These are phyloP conservation scores for Colletes collaris DNA, from an alignment of 2,888 invertebrate genomes.

Conservation along the genomic window DNA sequence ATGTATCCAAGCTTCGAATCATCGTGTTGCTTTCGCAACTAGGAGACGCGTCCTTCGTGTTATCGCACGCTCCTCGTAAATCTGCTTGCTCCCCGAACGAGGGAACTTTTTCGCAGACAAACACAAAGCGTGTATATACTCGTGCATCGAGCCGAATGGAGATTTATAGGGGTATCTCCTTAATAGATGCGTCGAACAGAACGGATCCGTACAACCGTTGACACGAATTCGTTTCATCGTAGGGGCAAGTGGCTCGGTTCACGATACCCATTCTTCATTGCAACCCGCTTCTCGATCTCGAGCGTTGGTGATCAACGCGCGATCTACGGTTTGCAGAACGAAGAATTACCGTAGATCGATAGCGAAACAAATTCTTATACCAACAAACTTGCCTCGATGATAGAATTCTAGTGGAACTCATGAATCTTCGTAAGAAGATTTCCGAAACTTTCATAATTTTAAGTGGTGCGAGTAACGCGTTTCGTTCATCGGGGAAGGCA, in stretches of 20 bases:
- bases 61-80: constrained; percentile 39
- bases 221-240: too few species aligned
- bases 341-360: too few species aligned
- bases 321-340: too few species aligned
- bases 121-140: neutral
- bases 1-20: neutral
- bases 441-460: neutral
- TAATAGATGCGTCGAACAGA: neutral
- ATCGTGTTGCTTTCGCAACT: neutral
- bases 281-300: too few species aligned
- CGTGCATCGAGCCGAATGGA: neutral
- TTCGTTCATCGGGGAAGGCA: neutral
- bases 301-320: too few species aligned
- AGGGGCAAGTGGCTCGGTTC: too few species aligned
- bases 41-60: neutral
- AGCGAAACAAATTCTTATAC: too few species aligned
- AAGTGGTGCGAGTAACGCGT: neutral
- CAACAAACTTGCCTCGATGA: too few species aligned
- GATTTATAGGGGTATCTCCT: constrained; percentile 21
- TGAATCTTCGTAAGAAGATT: too few species aligned
- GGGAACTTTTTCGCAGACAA: constrained; percentile 10
- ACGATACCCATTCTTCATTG: too few species aligned
- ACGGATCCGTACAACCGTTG: neutral
- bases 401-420: too few species aligned
- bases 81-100: constrained; percentile 7